Base-by-base conservation (phyloP, 2,113 vertebrate genomes). In the Passer domesticus region DNA sequence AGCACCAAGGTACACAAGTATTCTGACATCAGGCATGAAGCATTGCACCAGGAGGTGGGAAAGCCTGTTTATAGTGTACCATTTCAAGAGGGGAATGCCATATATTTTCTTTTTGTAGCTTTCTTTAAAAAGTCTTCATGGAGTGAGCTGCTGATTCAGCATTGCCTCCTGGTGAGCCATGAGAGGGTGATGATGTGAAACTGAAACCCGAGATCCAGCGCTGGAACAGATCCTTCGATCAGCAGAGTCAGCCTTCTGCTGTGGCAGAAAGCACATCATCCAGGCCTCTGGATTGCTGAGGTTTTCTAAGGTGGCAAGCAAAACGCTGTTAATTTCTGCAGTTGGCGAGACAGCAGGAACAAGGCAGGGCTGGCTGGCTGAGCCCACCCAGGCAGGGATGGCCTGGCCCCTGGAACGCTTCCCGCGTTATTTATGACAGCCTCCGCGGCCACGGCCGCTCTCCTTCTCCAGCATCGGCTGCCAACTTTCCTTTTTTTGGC, bases 311-410 rank as follows among this genome's bases (percentile, higher is more conserved):
- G 83, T 64, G 89, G 86, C 64, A 86, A 75, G 73, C 15, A 87
- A 74, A 87, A 47, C 3, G 7, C 37, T 7, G 56, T 13, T 44
- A 9, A 43, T 49, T 62, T 83, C 39, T 70, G 93, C 84, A 89
- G 84, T 20, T 83, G 74, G 89, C 2, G 1, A 78, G 60, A n/a
- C 3, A 0, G 64, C 41, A 73, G 83, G 63, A 92, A 39, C 17
- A 23, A 70, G 27, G 4, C 0, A 0, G 68, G 59, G 76, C 59
- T 66, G 13, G 5, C 58, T 79, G 87, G 1, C 84, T 67, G 89
- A 77, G 92, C 49, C 75, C 92, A 94, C 94, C 91, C 94, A 95
- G 83, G 68, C 81, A 73, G 92, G 80, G 90, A 55, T 76, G 88
- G 67, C 53, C 85, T 49, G 78, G 13, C 59, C 89, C 88, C 92